phyloP scores from a whole-genome alignment of 2,888 invertebrate species.

The Ophion slaviceki region DNA sequence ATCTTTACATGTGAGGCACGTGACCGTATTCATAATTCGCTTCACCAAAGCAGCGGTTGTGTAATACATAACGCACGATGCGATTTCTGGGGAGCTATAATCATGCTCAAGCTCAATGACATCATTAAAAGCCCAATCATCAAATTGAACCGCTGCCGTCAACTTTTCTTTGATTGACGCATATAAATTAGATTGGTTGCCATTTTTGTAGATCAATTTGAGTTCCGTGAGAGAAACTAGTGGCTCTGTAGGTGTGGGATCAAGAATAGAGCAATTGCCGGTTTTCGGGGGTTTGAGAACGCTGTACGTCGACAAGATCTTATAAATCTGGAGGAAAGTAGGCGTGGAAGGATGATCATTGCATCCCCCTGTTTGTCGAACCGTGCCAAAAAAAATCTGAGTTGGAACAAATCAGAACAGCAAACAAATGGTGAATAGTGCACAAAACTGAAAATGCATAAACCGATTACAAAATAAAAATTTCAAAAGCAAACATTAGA shows the following conservation, averaged over 20 bases:
- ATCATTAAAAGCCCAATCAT: conserved; percentile 54
- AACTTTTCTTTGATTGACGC: conserved; percentile 45
- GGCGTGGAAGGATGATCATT: conserved; percentile 37
- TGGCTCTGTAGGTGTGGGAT: conserved; percentile 28
- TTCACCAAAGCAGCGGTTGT: conserved; percentile 46
- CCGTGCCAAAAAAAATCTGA: conserved; percentile 37
- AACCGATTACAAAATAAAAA: conserved; percentile 27
- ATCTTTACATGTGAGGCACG: conserved; percentile 54
- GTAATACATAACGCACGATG: conserved; percentile 56
- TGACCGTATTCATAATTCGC: conserved; percentile 50
- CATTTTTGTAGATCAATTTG: conserved; percentile 57
- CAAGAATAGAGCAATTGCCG: conserved; percentile 55
- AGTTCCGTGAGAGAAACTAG: conserved; percentile 54
- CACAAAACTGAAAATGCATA: conserved; percentile 19
- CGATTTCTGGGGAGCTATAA: conserved; percentile 53
- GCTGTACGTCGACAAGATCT: conserved; percentile 58
- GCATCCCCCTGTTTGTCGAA: conserved; percentile 37
- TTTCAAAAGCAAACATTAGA: neutral
- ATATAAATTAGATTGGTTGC: conserved; percentile 31
- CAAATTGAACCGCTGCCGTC: conserved; percentile 36
- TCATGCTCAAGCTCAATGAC: conserved; percentile 56
- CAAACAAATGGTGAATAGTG: conserved; percentile 25
- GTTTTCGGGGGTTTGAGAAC: conserved; percentile 51
- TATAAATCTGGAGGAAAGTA: conserved; percentile 29
- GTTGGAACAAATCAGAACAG: conserved; percentile 25